These are phyloP conservation scores for Ferrisia virgata DNA, from an alignment of 2,888 invertebrate species.

Conservation along the genomic window DNA sequence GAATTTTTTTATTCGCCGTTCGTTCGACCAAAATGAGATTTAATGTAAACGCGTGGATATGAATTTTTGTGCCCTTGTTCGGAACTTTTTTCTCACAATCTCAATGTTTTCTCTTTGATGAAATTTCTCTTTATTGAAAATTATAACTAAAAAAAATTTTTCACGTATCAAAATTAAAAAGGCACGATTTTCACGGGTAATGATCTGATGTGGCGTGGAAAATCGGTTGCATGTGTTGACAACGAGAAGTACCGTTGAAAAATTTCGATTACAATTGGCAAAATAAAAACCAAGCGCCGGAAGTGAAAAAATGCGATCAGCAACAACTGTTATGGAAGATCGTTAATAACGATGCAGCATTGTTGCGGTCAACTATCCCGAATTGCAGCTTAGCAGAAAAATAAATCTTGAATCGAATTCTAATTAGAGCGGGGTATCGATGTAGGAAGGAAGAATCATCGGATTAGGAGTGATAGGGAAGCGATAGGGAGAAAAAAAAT, in stretches of 20 bases:
- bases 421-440: neutral
- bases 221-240: too few relatives aligned
- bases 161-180: neutral
- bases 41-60: neutral
- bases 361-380: too few relatives aligned
- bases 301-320: neutral
- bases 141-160: slow-evolving; percentile 1
- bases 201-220: neutral
- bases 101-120: neutral
- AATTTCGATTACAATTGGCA: too few relatives aligned
- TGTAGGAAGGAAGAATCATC: neutral
- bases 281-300: neutral
- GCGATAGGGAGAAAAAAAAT: neutral
- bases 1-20: too few relatives aligned
- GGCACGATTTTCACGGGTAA: neutral
- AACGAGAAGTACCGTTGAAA: too few relatives aligned
- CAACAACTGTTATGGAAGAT: neutral
- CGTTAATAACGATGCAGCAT: too few relatives aligned
- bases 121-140: neutral
- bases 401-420: too few relatives aligned
- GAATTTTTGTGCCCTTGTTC: neutral
- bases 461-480: too few relatives aligned
- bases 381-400: too few relatives aligned
- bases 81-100: neutral
- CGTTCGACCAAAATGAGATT: too few relatives aligned